phyloP scores from a whole-genome alignment of 53 echinoderm and acorn worm species.

The Arbacia lixula region DNA sequence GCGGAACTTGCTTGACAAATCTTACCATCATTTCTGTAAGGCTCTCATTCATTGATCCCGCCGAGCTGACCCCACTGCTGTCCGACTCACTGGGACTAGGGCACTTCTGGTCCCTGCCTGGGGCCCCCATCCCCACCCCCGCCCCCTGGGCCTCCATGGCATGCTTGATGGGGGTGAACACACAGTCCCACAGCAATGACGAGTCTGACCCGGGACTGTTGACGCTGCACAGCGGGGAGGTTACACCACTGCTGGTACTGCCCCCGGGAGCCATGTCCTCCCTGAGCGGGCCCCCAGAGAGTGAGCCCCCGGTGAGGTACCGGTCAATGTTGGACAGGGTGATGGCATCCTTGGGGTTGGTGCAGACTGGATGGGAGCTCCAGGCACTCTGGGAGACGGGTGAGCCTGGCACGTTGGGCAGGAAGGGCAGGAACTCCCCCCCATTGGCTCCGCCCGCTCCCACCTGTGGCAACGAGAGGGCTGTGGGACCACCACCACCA shows the following conservation, averaged over 20 bases:
- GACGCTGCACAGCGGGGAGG: constrained; percentile 61
- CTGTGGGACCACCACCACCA: no score
- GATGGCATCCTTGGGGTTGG: constrained; percentile 96
- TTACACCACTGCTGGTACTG: not conserved
- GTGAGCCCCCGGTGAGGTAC: constrained; percentile 77
- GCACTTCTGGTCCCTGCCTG: constrained; percentile 58
- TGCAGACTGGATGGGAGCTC: constrained; percentile 88
- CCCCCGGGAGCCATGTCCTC: constrained; percentile 36
- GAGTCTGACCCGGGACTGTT: constrained; percentile 73
- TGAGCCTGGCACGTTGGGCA: constrained; percentile 67
- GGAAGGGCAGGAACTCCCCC: constrained; percentile 38
- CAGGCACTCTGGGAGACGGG: constrained; percentile 85
- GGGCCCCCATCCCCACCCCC: not conserved
- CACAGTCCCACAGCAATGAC: constrained; percentile 87
- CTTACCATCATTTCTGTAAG: constrained; percentile 90
- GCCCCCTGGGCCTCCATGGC: constrained; percentile 3
- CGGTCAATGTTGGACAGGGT: constrained; percentile 95
- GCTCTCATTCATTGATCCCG: constrained; percentile 73
- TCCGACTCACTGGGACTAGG: constrained; percentile 93
- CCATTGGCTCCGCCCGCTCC: constrained; percentile 4
- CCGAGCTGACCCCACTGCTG: constrained; percentile 91
- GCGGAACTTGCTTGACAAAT: not conserved
- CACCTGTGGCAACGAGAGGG: not conserved
- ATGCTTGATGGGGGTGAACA: constrained; percentile 74
- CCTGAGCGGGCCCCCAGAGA: constrained; percentile 52